A percentile compares a stretch with the other conserved stretches of the same genome.
Evolutionary conservation across 2,113 vertebrate species (phyloP).

Genomic region (Stigmatopora argus): DNA sequence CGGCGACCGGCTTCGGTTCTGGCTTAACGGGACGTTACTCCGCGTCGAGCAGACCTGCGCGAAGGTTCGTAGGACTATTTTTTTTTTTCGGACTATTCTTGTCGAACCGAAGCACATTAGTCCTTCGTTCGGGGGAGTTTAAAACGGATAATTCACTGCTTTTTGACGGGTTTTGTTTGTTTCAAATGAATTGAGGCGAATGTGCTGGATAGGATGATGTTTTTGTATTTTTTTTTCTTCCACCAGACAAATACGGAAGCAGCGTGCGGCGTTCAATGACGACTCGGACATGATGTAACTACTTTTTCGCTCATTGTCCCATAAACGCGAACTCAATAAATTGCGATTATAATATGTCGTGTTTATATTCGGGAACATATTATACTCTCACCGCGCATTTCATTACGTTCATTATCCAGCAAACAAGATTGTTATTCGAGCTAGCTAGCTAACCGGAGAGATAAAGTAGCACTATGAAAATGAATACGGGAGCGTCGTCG

Average conservation of each 20-base stretch:
- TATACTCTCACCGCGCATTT: neutral
- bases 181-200: neutral
- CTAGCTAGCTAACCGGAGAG: neutral
- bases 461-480: neutral
- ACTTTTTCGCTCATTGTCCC: constrained; percentile 20
- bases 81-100: neutral
- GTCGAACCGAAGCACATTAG: neutral
- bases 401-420: neutral
- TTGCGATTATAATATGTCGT: neutral
- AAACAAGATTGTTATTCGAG: neutral
- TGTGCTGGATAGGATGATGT: neutral
- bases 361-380: neutral
- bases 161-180: neutral
- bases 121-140: neutral
- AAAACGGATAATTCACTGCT: neutral
- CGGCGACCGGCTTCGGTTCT: constrained; percentile 15
- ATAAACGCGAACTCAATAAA: neutral
- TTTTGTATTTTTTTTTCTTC: neutral
- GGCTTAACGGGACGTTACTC: constrained; percentile 20
- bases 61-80: constrained; percentile 50
- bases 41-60: constrained; percentile 22
- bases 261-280: constrained; percentile 31
- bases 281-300: constrained; percentile 27
- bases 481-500: neutral
- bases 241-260: neutral